A percentile compares a stretch with the other conserved stretches of the same genome.
phyloP scores from a whole-genome alignment of 2,888 invertebrate species.

The Lithophane leautieri region DNA sequence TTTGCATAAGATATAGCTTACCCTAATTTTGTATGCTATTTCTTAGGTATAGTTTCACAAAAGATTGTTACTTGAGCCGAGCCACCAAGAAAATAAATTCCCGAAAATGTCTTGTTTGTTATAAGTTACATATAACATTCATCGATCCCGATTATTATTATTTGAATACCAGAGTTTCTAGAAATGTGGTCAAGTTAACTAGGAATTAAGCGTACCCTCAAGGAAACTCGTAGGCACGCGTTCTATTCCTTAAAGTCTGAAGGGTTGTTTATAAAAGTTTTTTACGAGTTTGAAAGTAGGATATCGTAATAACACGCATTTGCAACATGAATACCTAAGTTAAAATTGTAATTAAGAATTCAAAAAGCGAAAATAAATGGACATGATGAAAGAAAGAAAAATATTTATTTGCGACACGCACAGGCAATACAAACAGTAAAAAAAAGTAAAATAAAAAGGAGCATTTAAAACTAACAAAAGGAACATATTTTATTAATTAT shows the following conservation, averaged over 20 bases:
- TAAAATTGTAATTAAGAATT: neutral
- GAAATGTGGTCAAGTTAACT: neutral
- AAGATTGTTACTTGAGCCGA: neutral
- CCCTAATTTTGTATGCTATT: neutral
- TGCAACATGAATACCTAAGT: neutral
- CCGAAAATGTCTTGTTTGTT: neutral
- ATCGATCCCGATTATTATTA: neutral
- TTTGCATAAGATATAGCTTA: neutral
- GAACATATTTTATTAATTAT: too few species aligned
- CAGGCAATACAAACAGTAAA: too few species aligned
- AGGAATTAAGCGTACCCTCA: constrained; percentile 2
- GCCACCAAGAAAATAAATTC: neutral
- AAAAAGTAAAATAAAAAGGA: too few species aligned
- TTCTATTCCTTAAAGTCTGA: neutral
- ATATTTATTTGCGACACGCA: too few species aligned
- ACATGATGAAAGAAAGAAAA: too few species aligned
- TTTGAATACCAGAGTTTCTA: neutral
- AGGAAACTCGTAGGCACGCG: neutral
- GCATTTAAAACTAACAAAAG: too few species aligned
- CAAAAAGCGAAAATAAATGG: neutral
- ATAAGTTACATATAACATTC: too few species aligned
- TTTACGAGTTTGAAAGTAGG: neutral
- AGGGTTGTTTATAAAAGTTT: neutral
- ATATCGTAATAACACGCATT: neutral
- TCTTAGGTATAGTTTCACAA: neutral